Evolutionary conservation across 2,888 invertebrate genomes (phyloP).

Genomic region (Entomobrya multifasciata): DNA sequence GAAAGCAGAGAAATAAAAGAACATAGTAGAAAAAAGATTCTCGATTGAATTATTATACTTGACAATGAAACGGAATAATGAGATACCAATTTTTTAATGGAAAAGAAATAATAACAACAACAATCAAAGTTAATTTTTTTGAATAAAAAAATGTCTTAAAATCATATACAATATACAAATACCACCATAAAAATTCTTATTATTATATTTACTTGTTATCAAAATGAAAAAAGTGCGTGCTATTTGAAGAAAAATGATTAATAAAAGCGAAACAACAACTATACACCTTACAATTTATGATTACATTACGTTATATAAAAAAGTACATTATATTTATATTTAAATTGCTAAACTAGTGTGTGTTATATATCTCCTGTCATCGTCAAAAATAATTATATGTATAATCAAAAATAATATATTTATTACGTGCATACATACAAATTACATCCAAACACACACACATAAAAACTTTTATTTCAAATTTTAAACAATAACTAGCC

Average conservation of each 20-base stretch:
- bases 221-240: conserved; percentile 23
- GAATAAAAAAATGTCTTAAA: not conserved
- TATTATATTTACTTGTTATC: conserved; percentile 40
- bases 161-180: conserved; percentile 20
- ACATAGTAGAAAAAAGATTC: too few species aligned
- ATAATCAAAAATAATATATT: conserved; percentile 41
- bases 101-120: conserved; percentile 42
- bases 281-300: not conserved
- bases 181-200: conserved; percentile 8
- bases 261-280: conserved; percentile 18
- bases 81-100: conserved; percentile 39
- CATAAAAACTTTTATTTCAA: too few species aligned
- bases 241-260: conserved; percentile 5
- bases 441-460: conserved; percentile 12
- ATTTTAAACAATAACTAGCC: conserved; percentile 49
- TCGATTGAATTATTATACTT: conserved; percentile 14
- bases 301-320: not conserved
- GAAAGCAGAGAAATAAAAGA: not conserved
- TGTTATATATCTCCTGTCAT: conserved; percentile 17
- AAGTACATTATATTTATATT: not conserved
- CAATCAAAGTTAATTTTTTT: conserved; percentile 42
- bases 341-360: conserved; percentile 9
- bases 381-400: conserved; percentile 33
- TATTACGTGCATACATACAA: conserved; percentile 21
- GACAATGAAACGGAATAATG: conserved; percentile 46